phyloP scores from a whole-genome alignment of 2,113 vertebrate genomes.

The Apodemus sylvaticus region DNA sequence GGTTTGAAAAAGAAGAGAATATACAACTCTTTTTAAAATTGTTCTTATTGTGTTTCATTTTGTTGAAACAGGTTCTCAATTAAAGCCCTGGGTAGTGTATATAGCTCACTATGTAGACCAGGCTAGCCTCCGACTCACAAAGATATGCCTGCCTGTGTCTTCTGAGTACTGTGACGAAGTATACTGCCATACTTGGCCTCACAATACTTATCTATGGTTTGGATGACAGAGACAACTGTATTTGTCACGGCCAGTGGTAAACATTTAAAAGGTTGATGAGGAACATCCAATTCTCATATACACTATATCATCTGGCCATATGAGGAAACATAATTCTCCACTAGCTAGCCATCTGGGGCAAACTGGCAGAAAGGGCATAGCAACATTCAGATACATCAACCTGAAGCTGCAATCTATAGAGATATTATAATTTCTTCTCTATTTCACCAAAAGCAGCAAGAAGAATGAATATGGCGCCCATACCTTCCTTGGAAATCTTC shows the following conservation, averaged over 20 bases:
- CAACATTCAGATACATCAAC: background rate
- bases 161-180: background rate
- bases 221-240: background rate
- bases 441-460: background rate
- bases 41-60: background rate
- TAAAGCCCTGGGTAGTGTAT: no score
- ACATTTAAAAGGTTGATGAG: background rate
- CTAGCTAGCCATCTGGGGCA: background rate
- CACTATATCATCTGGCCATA: background rate
- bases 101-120: background rate
- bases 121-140: background rate
- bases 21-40: background rate
- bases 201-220: background rate
- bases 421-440: background rate
- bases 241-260: background rate
- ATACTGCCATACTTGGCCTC: no score
- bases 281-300: background rate
- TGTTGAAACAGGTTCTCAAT: background rate
- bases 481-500: background rate
- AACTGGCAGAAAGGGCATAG: background rate
- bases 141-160: background rate
- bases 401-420: background rate
- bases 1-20: background rate
- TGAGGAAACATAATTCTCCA: background rate
- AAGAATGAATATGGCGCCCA: background rate